phyloP scores from a whole-genome alignment of 2,888 invertebrate genomes.

The Brachyptera putata region DNA sequence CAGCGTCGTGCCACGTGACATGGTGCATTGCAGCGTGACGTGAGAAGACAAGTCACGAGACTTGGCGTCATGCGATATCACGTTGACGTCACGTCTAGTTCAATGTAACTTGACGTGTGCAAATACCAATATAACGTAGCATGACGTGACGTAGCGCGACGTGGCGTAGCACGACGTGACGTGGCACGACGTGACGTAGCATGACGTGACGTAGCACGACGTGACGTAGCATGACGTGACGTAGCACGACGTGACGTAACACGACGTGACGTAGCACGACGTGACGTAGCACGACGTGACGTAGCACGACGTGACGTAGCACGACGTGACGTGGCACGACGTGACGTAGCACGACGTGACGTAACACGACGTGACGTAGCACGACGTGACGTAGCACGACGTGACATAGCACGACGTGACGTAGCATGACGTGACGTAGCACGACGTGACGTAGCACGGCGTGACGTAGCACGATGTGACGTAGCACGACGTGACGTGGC shows the following conservation, averaged over 20 bases:
- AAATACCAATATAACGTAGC: too few species aligned
- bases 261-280: neutral
- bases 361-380: too few species aligned
- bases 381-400: neutral
- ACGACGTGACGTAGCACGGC: neutral
- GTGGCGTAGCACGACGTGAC: constrained; percentile 1
- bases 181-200: constrained; percentile 7
- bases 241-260: constrained; percentile 7
- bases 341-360: constrained; percentile 1
- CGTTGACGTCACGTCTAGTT: too few species aligned
- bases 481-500: constrained; percentile 2
- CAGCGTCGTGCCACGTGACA: too few species aligned
- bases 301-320: constrained; percentile 7
- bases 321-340: neutral
- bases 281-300: constrained; percentile 1
- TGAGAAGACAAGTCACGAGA: too few species aligned
- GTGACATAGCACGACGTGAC: constrained; percentile 1
- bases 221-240: constrained; percentile 1
- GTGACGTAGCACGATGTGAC: neutral
- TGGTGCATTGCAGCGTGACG: too few species aligned
- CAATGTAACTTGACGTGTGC: too few species aligned
- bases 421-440: constrained; percentile 9
- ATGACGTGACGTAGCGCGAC: neutral
- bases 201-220: neutral
- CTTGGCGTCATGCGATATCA: too few species aligned